Percentiles rank a stretch among this genome's conserved stretches.
Evolutionary conservation across 2,113 vertebrate species (phyloP).

Genomic region (Cryptotis parvus): DNA sequence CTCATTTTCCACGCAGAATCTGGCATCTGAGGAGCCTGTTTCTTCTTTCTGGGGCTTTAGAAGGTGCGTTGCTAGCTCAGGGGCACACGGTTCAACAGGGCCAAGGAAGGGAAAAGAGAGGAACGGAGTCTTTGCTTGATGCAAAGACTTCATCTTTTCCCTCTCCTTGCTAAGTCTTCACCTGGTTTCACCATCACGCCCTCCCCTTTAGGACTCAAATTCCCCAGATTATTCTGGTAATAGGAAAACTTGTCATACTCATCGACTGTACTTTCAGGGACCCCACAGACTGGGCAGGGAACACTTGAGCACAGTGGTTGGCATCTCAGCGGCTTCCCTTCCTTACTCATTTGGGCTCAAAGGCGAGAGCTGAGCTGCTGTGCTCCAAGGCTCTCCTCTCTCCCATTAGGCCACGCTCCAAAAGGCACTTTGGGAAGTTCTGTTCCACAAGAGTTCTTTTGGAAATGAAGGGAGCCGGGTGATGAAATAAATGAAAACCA

Average conservation of each 20-base stretch:
- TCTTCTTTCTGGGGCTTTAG: neutral
- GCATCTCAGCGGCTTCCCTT: neutral
- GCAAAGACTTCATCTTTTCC: neutral
- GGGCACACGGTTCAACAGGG: too few species aligned
- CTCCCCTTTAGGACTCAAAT: neutral
- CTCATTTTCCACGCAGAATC: neutral
- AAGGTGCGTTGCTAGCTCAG: neutral
- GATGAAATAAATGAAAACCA: slow-evolving; percentile 60
- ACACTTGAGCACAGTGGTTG: neutral
- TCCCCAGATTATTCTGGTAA: neutral
- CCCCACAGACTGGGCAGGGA: neutral
- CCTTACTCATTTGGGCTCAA: slow-evolving; percentile 11
- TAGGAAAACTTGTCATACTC: neutral
- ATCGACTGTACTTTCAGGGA: neutral
- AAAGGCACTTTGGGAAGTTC: slow-evolving; percentile 62
- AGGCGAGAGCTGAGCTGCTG: neutral
- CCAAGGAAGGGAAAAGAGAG: neutral
- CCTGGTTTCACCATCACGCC: neutral
- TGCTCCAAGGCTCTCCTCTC: slow-evolving; percentile 38
- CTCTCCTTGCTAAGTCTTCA: neutral
- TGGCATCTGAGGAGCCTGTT: neutral
- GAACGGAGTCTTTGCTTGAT: neutral
- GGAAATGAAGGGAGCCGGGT: slow-evolving; percentile 22
- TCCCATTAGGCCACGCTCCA: slow-evolving; percentile 35
- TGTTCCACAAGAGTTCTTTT: slow-evolving; percentile 51